Evolutionary conservation across 2,113 vertebrate genomes (phyloP), one percentile per base, ranked within the genome.

Genomic region (Cervus canadensis): DNA sequence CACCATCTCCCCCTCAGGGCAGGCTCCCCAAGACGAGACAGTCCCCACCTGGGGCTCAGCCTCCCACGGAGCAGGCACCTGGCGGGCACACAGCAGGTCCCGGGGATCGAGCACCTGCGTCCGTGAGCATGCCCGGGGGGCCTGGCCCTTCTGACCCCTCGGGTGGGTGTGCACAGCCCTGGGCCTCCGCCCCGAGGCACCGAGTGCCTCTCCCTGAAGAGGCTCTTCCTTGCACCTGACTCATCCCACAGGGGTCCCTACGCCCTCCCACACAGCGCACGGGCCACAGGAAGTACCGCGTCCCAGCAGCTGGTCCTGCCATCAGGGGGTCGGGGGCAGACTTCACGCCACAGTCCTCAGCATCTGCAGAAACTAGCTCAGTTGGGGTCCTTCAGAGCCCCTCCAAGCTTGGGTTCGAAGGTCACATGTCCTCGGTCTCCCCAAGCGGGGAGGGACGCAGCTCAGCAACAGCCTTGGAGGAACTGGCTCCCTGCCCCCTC

Each of bases 101-200:
- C 1, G 1, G 16, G 48, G 78, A 81, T 7, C 3, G 10, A 33
- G 17, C 28, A 5, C 78, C 6, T 7, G 30, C 0, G 2, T 23
- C 6, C 0, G 1, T 4, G 19, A 25, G 50, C 0, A 0, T 8
- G 19, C 50, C 50, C 19, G 1, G 2, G 11, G 30, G 30, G 79
- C 50, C 30, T 57, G 60, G 82, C 6, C 54, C 28, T 84, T 33
- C 48, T 0, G 1, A 15, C 3, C 36, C 79, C 52, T 36, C 28
- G 11, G 10, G 13, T 48, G 50, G 48, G 30, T 23, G 4, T 48
- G 21, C 0, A 6, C 43, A 81, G 43, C 43, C 56, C 43, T 0
- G 3, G 26, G 36, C 40, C 52, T 74, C 54, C 7, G 2, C 52
- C 36, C 56, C 0, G 1, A 45, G 33, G 89, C 33, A n/a, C 30